phyloP scores from a whole-genome alignment of 92 coral and sea anemone genomes.

The Zoanthus sansibaricus region DNA sequence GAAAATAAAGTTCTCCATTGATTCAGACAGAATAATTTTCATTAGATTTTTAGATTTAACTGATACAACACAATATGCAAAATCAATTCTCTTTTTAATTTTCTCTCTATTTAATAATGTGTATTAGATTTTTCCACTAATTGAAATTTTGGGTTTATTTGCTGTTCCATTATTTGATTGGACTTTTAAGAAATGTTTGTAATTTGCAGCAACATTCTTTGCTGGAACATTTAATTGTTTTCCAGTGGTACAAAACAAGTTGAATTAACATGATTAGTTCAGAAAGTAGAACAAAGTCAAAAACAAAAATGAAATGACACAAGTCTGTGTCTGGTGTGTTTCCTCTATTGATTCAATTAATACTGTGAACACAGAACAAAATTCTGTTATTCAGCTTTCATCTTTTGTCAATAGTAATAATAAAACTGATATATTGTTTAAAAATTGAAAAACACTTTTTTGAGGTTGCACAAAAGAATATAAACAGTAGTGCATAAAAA shows the following conservation, averaged over 20 bases:
- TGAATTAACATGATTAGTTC: conserved; percentile 35
- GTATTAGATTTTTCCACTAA: conserved; percentile 86
- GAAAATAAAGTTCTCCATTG: not conserved
- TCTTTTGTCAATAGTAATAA: conserved; percentile 36
- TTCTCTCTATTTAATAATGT: conserved; percentile 64
- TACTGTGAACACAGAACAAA: conserved; percentile 43
- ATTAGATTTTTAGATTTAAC: conserved; percentile 60
- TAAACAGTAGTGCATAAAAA: conserved; percentile 4
- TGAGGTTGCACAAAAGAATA: conserved; percentile 34
- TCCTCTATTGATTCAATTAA: conserved; percentile 35
- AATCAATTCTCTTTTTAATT: conserved; percentile 71
- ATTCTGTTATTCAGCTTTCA: conserved; percentile 42
- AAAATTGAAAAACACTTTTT: conserved; percentile 38
- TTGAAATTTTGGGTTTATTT: conserved; percentile 62
- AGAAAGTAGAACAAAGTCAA: conserved; percentile 34
- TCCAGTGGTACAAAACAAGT: conserved; percentile 36
- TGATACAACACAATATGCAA: conserved; percentile 76
- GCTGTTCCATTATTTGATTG: conserved; percentile 48
- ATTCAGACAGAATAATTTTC: conserved; percentile 11
- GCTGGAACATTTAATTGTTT: conserved; percentile 49
- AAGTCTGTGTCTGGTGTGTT: conserved; percentile 1
- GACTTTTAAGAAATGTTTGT: conserved; percentile 45
- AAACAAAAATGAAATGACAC: conserved; percentile 23
- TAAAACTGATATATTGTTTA: conserved; percentile 27
- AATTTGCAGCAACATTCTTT: conserved; percentile 34